These are phyloP conservation scores for Agrotis exclamationis DNA, from an alignment of 2,888 invertebrate species.

Conservation along the genomic window DNA sequence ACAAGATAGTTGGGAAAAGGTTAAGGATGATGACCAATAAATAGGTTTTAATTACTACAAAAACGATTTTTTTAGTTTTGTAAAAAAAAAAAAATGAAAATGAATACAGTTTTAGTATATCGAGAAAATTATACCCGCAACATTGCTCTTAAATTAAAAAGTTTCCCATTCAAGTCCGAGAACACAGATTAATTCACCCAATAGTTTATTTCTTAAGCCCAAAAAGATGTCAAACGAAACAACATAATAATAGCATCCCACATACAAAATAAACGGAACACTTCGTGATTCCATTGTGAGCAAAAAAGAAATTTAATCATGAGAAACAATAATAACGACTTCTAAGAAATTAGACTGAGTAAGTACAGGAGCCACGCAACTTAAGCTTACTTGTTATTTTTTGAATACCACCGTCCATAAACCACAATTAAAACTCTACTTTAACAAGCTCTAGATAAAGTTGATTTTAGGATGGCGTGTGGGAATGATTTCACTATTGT, in stretches of 20 bases:
- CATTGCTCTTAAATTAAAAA: slow-evolving; percentile 43
- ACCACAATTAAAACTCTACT: slow-evolving; percentile 65
- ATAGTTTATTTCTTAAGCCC: slow-evolving; percentile 60
- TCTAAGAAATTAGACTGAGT: slow-evolving; percentile 89
- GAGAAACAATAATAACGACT: slow-evolving; percentile 90
- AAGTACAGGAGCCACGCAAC: slow-evolving; percentile 91
- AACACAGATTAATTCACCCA: slow-evolving; percentile 52
- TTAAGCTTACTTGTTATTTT: slow-evolving; percentile 85
- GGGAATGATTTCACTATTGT: slow-evolving; percentile 87
- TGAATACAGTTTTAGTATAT: slow-evolving; percentile 1
- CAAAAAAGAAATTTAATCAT: slow-evolving; percentile 91
- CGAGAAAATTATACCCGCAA: slow-evolving; percentile 1
- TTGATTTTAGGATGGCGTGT: slow-evolving; percentile 61
- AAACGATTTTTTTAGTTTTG: background rate
- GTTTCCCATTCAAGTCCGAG: slow-evolving; percentile 14
- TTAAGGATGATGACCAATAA: no score
- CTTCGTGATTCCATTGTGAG: slow-evolving; percentile 85
- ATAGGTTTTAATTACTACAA: background rate
- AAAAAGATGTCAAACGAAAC: slow-evolving; percentile 75
- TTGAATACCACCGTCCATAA: slow-evolving; percentile 76
- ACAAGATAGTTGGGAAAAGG: no score
- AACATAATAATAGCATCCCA: slow-evolving; percentile 78
- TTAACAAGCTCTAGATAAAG: slow-evolving; percentile 67
- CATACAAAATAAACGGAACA: slow-evolving; percentile 81
- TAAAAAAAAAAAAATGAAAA: background rate